Evolutionary conservation across 1,140 invertebrate genomes (phyloP).

Genomic region (Stegodyphus dumicola): DNA sequence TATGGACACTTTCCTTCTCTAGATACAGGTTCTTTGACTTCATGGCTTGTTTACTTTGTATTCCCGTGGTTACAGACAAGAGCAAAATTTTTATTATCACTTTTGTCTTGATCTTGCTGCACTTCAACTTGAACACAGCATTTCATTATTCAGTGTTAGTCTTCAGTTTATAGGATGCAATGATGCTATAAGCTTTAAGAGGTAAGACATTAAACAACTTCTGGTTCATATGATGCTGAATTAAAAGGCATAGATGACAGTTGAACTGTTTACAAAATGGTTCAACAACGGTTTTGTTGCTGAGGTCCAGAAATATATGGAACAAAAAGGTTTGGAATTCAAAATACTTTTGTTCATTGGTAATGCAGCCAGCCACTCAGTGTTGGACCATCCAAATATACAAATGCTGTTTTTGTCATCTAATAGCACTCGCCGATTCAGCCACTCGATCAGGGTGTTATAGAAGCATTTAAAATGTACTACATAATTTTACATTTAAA

Average conservation of each 20-base stretch:
- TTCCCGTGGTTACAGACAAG: too few relatives aligned
- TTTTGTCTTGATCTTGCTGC: too few relatives aligned
- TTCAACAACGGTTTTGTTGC: conserved; percentile 60
- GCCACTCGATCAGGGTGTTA: background rate
- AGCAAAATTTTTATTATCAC: too few relatives aligned
- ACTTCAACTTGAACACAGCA: too few relatives aligned
- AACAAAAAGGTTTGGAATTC: conserved; percentile 15
- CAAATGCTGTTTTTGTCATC: background rate
- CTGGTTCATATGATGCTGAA: conserved; percentile 68
- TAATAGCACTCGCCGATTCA: background rate
- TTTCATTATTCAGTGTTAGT: background rate
- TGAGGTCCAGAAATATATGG: background rate
- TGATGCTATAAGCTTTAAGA: conserved; percentile 66
- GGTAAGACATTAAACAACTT: conserved; percentile 65
- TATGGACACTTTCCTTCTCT: too few relatives aligned
- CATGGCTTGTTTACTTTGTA: too few relatives aligned
- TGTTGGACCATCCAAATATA: conserved; percentile 23
- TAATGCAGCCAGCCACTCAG: background rate
- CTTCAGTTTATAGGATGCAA: background rate
- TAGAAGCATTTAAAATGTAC: background rate
- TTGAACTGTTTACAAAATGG: conserved; percentile 67
- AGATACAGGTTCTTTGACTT: too few relatives aligned
- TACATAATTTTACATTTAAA: background rate
- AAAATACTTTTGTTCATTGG: conserved; percentile 14
- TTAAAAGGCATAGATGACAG: conserved; percentile 68